phyloP scores from a whole-genome alignment of 2,113 vertebrate species.

The Epinephelus lanceolatus region DNA sequence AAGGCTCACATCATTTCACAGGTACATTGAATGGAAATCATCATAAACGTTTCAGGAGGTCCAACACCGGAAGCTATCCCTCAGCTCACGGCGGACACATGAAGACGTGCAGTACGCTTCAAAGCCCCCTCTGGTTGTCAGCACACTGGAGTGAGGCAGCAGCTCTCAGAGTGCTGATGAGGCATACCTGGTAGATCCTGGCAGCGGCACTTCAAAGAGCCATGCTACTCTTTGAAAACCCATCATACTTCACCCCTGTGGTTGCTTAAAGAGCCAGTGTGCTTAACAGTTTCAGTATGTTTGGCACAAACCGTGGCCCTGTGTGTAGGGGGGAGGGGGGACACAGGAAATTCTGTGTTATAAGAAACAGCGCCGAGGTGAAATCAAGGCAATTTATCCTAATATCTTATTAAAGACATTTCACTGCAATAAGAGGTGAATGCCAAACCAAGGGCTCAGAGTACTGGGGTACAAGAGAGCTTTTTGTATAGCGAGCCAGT shows the following conservation, averaged over 20 bases:
- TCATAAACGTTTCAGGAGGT: conserved; percentile 31
- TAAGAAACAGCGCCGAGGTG: conserved; percentile 73
- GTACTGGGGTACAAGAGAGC: conserved; percentile 51
- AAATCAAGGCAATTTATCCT: conserved; percentile 77
- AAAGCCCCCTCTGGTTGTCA: conserved; percentile 6
- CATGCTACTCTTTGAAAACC: conserved; percentile 88
- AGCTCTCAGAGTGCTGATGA: conserved; percentile 85
- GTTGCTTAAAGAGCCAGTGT: conserved; percentile 89
- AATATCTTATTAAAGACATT: conserved; percentile 72
- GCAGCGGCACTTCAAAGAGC: conserved; percentile 92
- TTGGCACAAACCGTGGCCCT: conserved; percentile 85
- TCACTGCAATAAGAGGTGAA: conserved; percentile 37
- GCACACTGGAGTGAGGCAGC: conserved; percentile 48
- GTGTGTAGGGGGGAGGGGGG: conserved; percentile 45
- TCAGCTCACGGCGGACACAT: conserved; percentile 30
- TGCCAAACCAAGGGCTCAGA: conserved; percentile 48
- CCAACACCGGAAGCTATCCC: conserved; percentile 35
- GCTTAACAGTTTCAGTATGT: conserved; percentile 93
- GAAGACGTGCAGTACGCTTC: conserved; percentile 24
- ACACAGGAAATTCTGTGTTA: conserved; percentile 80
- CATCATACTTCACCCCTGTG: conserved; percentile 88
- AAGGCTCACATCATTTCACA: conserved; percentile 21
- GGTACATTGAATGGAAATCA: conserved; percentile 34
- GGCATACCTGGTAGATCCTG: conserved; percentile 93
- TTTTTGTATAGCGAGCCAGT: conserved; percentile 59